Conservation (phyloP, 2,888 invertebrate species). For the Platerodrilus igneus region DNA sequence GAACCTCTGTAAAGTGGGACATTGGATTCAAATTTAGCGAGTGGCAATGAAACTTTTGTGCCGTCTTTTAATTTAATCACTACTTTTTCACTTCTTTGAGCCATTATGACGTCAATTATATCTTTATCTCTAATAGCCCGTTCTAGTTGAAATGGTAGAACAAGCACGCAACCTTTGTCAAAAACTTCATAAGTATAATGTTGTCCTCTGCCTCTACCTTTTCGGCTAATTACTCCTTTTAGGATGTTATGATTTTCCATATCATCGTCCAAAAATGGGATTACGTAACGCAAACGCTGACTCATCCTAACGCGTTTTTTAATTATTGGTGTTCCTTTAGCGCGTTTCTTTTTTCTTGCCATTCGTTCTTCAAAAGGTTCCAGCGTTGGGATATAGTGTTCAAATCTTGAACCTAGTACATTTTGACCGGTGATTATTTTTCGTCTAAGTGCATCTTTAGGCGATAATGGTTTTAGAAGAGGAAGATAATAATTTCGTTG, state of each 20-base stretch:
- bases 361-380: constrained; percentile 47
- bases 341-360: constrained; percentile 35
- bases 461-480: constrained; percentile 72
- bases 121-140: constrained; percentile 71
- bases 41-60: constrained; percentile 63
- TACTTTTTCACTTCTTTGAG: constrained; percentile 68
- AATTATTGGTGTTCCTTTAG: constrained; percentile 43
- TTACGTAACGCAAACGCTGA: constrained; percentile 39
- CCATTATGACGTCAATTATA: constrained; percentile 69
- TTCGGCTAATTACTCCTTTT: constrained; percentile 49
- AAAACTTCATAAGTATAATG: constrained; percentile 67
- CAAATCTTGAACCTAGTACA: constrained; percentile 53
- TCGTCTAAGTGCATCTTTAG: constrained; percentile 73
- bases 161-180: constrained; percentile 66
- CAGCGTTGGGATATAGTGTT: constrained; percentile 74
- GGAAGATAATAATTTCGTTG: constrained; percentile 81
- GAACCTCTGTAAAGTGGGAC: constrained; percentile 40
- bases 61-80: constrained; percentile 65
- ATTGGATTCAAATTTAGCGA: constrained; percentile 39
- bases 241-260: constrained; percentile 40
- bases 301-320: constrained; percentile 40
- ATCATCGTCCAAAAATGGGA: constrained; percentile 42
- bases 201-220: constrained; percentile 55
- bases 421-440: constrained; percentile 74
- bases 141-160: constrained; percentile 68